Base-by-base conservation (phyloP, 2,888 invertebrate species). In the Oxyteleia sp. region DNA sequence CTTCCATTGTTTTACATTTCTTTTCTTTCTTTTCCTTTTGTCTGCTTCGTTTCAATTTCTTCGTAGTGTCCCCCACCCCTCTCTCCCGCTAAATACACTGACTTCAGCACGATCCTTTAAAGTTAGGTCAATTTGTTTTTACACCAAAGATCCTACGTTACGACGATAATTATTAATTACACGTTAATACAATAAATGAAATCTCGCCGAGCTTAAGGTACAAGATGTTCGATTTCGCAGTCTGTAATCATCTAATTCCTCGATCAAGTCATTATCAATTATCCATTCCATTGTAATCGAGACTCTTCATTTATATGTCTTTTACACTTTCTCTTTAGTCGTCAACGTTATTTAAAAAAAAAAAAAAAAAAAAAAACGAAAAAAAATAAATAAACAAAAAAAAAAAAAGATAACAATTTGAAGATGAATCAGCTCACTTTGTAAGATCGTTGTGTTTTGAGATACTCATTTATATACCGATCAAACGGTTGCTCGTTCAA, bases 161-260 rank as follows among this genome's bases (percentile, higher is more conserved):
- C 90, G 90, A 92, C 90, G 89, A 92, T 92, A 92, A 92, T 92
- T 92, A 90, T 87, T 92, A 92, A 91, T 93, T 92, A 93, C 92
- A 92, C 89, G 90, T 90, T 91, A 88, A 90, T 92, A 92, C 89
- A 92, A 91, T 90, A 90, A 90, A 90, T 88, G 90, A 90, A 90
- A 90, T 85, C 88, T 89, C 84, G 86, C 87, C 88, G 89, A 88
- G 72, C 84, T 89, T 20, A 92, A 57, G 90, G 89, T 92, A 91
- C 89, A 90, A 87, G 85, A 89, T 91, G 87, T 90, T 88, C 83
- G 87, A 5, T 23, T 88, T 74, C 61, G 26, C 29, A 63, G 10
- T 26, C 7, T n/a, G 26, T 45, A 10, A 23, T 26, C 2, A n/a
- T 23, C 23, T n/a, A 26, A n/a, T 51, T n/a, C n/a, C n/a, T n/a